These are phyloP conservation scores for Podarcis raffonei DNA, from an alignment of 2,113 vertebrate species.

Conservation along the genomic window DNA sequence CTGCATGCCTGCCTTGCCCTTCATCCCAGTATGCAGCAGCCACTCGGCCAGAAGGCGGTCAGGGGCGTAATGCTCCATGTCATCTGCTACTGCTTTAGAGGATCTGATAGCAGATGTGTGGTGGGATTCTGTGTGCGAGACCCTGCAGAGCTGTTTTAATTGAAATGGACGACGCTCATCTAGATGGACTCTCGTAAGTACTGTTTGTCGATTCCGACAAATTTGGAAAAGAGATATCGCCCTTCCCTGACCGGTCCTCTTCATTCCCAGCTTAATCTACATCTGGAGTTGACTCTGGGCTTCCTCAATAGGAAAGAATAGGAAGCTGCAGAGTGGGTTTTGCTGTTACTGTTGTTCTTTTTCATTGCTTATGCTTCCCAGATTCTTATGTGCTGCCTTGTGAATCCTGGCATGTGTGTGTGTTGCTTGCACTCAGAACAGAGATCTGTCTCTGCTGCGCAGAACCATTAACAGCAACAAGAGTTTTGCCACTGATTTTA, in stretches of 20 bases:
- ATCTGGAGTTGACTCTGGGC: neutral
- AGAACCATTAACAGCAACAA: neutral
- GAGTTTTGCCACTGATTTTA: neutral
- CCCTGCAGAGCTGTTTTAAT: neutral
- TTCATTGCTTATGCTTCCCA: accelerated
- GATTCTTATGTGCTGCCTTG: neutral
- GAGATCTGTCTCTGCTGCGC: neutral
- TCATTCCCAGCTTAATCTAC: neutral
- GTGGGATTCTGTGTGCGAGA: neutral
- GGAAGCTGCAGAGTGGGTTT: neutral
- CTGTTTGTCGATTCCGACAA: neutral
- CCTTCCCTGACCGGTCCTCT: too few species aligned
- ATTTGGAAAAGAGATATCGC: neutral
- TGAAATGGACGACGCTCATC: neutral
- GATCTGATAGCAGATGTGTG: neutral
- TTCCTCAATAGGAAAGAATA: neutral
- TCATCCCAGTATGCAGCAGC: too few species aligned
- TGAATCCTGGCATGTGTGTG: neutral
- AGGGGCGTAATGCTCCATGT: too few species aligned
- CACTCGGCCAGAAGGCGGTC: too few species aligned
- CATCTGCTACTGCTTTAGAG: too few species aligned
- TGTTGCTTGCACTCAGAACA: neutral
- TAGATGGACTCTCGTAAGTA: neutral
- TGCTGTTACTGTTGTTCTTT: neutral
- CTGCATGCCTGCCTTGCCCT: too few species aligned